Evolutionary conservation across 2,113 vertebrate species (phyloP).

Genomic region (Heterochromis multidens): DNA sequence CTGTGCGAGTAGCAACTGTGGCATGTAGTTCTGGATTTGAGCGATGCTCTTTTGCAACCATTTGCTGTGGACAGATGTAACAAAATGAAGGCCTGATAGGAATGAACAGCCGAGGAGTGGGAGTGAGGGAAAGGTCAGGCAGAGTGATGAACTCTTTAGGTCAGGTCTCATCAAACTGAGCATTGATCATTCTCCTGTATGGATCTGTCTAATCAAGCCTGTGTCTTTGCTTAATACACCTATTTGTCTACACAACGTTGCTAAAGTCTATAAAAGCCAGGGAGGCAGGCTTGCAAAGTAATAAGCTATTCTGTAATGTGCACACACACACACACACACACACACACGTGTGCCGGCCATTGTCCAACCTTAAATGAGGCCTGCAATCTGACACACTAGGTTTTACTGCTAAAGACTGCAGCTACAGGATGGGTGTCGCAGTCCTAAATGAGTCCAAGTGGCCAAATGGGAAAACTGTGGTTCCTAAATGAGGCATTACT

Average conservation of each 20-base stretch:
- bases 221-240: constrained; percentile 47
- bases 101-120: constrained; percentile 9
- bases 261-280: constrained; percentile 10
- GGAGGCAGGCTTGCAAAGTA: background rate
- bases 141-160: constrained; percentile 68
- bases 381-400: constrained; percentile 38
- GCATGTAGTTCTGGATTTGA: background rate
- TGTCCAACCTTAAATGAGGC: constrained; percentile 51
- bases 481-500: constrained; percentile 66
- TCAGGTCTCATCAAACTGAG: constrained; percentile 57
- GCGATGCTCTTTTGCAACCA: background rate
- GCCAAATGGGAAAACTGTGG: constrained; percentile 51
- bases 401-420: constrained; percentile 41
- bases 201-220: constrained; percentile 64
- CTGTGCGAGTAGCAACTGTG: background rate
- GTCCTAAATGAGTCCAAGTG: constrained; percentile 54
- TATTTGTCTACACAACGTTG: constrained; percentile 48
- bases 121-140: constrained; percentile 49
- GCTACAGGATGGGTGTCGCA: constrained; percentile 40
- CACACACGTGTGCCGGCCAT: background rate
- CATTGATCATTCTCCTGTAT: constrained; percentile 67
- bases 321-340: background rate
- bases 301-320: background rate
- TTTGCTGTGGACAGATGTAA: constrained; percentile 1
- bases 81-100: constrained; percentile 35